Evolutionary conservation across 1,140 invertebrate species (phyloP).

Genomic region (Chlorops oryzae): DNA sequence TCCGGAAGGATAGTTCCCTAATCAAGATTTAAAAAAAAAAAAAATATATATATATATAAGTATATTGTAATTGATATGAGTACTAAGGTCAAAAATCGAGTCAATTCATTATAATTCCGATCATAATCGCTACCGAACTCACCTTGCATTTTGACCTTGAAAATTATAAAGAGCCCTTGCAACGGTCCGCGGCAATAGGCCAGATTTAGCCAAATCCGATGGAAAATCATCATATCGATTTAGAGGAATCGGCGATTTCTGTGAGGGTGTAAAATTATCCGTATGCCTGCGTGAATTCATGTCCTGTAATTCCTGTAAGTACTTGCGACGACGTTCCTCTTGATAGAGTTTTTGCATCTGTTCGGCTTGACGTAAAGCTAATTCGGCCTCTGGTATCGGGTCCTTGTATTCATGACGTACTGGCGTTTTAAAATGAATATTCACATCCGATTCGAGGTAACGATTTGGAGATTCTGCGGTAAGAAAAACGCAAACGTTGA

Average conservation of each 20-base stretch:
- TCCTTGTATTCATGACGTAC: constrained; percentile 79
- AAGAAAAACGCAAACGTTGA: not conserved
- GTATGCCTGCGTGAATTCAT: constrained; percentile 84
- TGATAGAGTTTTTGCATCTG: constrained; percentile 85
- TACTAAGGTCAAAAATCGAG: too few relatives aligned
- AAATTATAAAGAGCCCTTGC: constrained; percentile 88
- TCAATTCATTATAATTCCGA: too few relatives aligned
- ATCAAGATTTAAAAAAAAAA: constrained; percentile 21
- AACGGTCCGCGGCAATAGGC: constrained; percentile 57
- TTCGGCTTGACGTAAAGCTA: constrained; percentile 76
- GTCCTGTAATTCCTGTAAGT: constrained; percentile 80
- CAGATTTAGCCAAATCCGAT: constrained; percentile 54
- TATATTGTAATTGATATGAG: too few relatives aligned
- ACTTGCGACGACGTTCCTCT: constrained; percentile 79
- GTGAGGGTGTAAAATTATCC: constrained; percentile 85
- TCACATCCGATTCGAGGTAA: constrained; percentile 87
- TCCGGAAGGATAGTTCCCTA: constrained; percentile 83
- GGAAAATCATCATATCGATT: constrained; percentile 87
- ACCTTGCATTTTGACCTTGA: constrained; percentile 72
- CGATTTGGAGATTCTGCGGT: constrained; percentile 70
- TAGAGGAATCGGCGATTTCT: constrained; percentile 87
- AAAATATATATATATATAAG: constrained; percentile 6
- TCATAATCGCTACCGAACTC: too few relatives aligned
- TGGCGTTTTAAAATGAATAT: constrained; percentile 84
- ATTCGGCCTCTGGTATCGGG: constrained; percentile 72